Conservation (phyloP, 2,797 vertebrate genomes). For the Parauchenoglanis ngamensis region DNA sequence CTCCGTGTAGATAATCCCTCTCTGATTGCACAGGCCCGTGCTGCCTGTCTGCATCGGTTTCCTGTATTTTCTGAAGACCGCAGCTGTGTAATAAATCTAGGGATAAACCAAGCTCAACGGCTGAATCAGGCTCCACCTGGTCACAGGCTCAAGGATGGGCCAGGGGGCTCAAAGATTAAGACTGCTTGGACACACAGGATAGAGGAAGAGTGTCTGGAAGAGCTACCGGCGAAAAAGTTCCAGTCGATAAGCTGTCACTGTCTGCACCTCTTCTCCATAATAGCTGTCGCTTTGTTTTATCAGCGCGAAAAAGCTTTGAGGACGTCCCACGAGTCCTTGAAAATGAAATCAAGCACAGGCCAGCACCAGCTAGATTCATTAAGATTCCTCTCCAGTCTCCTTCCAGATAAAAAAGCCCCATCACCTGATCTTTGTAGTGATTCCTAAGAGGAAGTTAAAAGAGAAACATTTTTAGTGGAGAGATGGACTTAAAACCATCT, state of each 20-base stretch:
- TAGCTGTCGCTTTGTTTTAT: slow-evolving; percentile 22
- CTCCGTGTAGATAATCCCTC: slow-evolving; percentile 33
- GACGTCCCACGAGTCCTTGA: slow-evolving; percentile 30
- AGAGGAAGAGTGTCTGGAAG: neutral
- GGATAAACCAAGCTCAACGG: slow-evolving; percentile 39
- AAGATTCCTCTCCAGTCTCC: slow-evolving; percentile 39
- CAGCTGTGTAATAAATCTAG: slow-evolving; percentile 51
- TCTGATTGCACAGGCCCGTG: slow-evolving; percentile 36
- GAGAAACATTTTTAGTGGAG: slow-evolving; percentile 25
- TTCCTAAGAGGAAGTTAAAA: slow-evolving; percentile 47
- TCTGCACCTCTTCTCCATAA: slow-evolving; percentile 25
- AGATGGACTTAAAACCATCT: slow-evolving; percentile 40
- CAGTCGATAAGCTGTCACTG: slow-evolving; percentile 28
- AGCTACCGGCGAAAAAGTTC: neutral
- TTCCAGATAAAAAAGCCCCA: slow-evolving; percentile 7
- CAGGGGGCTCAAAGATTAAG: slow-evolving; percentile 34
- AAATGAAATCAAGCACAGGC: slow-evolving; percentile 34
- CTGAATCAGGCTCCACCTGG: slow-evolving; percentile 37
- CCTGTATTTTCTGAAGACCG: slow-evolving; percentile 29
- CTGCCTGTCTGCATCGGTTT: slow-evolving; percentile 30
- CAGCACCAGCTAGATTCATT: slow-evolving; percentile 36
- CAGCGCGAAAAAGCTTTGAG: slow-evolving; percentile 12
- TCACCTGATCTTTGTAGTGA: slow-evolving; percentile 35
- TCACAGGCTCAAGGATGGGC: slow-evolving; percentile 17
- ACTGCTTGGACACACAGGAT: slow-evolving; percentile 30